These are phyloP conservation scores for Contarinia nasturtii DNA, from an alignment of 1,140 invertebrate species.

Conservation along the genomic window DNA sequence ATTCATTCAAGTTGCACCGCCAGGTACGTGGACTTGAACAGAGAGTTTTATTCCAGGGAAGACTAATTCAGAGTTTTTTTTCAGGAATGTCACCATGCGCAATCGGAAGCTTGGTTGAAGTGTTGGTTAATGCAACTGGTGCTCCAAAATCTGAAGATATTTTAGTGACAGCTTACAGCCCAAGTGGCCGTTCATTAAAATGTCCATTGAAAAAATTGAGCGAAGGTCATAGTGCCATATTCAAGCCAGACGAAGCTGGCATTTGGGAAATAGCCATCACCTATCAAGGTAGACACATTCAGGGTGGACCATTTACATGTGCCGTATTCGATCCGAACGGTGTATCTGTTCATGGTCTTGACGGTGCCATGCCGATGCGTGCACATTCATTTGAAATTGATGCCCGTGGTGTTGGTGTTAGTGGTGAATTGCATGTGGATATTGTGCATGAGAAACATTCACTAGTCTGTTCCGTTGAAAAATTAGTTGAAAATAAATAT, in stretches of 20 bases:
- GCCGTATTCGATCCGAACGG: slow-evolving; percentile 91
- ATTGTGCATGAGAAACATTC: slow-evolving; percentile 70
- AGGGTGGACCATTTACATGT: slow-evolving; percentile 90
- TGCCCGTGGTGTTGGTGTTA: slow-evolving; percentile 62
- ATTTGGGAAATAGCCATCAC: slow-evolving; percentile 92
- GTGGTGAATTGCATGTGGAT: slow-evolving; percentile 73
- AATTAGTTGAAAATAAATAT: slow-evolving; percentile 64
- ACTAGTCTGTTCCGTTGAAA: slow-evolving; percentile 66
- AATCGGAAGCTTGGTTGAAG: slow-evolving; percentile 83
- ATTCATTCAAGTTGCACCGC: slow-evolving; percentile 63
- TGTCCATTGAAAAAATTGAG: slow-evolving; percentile 59
- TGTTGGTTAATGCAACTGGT: slow-evolving; percentile 78
- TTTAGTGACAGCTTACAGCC: slow-evolving; percentile 73
- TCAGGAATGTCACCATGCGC: slow-evolving; percentile 89
- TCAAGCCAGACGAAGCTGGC: slow-evolving; percentile 90
- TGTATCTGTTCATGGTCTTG: slow-evolving; percentile 52
- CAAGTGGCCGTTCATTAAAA: slow-evolving; percentile 53
- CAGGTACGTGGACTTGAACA: too few relatives aligned
- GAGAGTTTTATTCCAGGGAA: too few relatives aligned
- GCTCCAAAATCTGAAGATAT: slow-evolving; percentile 63
- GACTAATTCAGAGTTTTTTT: slow-evolving; percentile 63
- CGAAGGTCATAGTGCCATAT: slow-evolving; percentile 78
- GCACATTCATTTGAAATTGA: slow-evolving; percentile 69
- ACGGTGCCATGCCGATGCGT: slow-evolving; percentile 55
- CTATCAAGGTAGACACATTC: slow-evolving; percentile 88